Conservation (phyloP, 2,797 vertebrate species). For the Rachycentron canadum region DNA sequence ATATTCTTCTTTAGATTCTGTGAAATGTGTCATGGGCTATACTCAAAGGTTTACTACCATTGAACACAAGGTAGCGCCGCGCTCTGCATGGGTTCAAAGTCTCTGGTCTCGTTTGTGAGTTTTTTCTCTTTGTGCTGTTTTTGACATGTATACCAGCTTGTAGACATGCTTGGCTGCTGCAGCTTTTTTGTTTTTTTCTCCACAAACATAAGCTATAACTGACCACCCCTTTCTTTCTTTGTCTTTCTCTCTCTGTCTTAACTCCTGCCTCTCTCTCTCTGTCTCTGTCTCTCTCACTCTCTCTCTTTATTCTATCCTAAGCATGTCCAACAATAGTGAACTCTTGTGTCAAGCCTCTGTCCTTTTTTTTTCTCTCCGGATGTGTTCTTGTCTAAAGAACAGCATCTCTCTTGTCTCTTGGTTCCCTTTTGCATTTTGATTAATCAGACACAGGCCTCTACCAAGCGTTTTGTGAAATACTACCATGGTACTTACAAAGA, state of each 20-base stretch:
- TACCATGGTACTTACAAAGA: conserved; percentile 49
- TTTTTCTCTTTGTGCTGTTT: conserved; percentile 89
- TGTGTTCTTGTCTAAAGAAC: conserved; percentile 68
- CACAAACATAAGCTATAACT: conserved; percentile 87
- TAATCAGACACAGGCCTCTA: conserved; percentile 62
- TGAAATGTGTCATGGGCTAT: conserved; percentile 95
- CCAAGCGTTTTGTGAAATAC: conserved; percentile 55
- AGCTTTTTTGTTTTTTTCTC: conserved; percentile 81
- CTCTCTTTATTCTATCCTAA: conserved; percentile 50
- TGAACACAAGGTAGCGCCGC: conserved; percentile 86
- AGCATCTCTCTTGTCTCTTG: conserved; percentile 34
- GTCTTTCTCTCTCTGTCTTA: conserved; percentile 3
- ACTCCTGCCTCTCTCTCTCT: not conserved
- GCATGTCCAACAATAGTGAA: conserved; percentile 77
- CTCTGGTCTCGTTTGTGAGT: conserved; percentile 87
- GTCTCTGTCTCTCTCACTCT: conserved; percentile 4
- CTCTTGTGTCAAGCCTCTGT: conserved; percentile 63
- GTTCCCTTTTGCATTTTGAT: conserved; percentile 77
- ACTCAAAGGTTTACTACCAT: conserved; percentile 99
- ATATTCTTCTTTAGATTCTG: conserved; percentile 87
- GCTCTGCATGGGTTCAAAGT: conserved; percentile 91
- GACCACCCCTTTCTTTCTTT: conserved; percentile 71
- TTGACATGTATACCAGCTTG: conserved; percentile 85
- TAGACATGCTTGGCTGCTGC: conserved; percentile 94
- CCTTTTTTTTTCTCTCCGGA: conserved; percentile 41